A percentile compares a stretch with the other conserved stretches of the same genome.
Conservation (phyloP, 2,888 invertebrate genomes). For the Augochlorella aurata region DNA sequence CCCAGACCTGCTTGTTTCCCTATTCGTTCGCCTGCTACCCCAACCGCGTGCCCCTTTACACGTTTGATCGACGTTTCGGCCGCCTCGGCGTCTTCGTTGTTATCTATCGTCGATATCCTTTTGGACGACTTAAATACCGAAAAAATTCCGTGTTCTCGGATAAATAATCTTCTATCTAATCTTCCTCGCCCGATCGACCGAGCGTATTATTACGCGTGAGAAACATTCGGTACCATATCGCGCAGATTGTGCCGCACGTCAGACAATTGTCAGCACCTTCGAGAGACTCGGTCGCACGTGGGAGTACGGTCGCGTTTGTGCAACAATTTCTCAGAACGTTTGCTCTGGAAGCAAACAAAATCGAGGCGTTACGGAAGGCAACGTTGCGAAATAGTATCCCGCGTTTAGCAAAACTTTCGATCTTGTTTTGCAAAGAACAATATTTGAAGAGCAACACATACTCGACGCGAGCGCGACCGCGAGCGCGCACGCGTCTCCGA, state of each 20-base stretch:
- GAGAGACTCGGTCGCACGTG: not conserved
- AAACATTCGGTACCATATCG: not conserved
- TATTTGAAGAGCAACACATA: not conserved
- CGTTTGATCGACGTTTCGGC: not conserved
- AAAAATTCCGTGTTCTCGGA: not conserved
- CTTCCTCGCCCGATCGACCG: not conserved
- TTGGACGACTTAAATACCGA: too few relatives aligned
- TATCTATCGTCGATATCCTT: not conserved
- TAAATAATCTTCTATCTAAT: not conserved
- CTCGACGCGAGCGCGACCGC: not conserved
- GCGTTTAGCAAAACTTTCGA: not conserved
- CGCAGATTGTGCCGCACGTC: not conserved
- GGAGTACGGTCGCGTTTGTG: not conserved
- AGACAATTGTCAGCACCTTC: not conserved
- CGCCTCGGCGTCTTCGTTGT: not conserved
- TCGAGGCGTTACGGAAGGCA: not conserved
- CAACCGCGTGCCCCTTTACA: not conserved
- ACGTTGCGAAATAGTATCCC: not conserved
- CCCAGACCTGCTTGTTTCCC: not conserved
- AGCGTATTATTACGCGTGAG: slow-evolving; percentile 6
- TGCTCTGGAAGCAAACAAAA: not conserved
- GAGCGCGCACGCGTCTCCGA: not conserved
- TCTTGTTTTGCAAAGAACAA: not conserved
- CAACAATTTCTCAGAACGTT: not conserved
- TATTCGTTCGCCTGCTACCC: not conserved